A percentile compares a stretch with the other conserved stretches of the same genome.
Conservation (phyloP, 1,140 invertebrate genomes). For the Psilanteris sp. region DNA sequence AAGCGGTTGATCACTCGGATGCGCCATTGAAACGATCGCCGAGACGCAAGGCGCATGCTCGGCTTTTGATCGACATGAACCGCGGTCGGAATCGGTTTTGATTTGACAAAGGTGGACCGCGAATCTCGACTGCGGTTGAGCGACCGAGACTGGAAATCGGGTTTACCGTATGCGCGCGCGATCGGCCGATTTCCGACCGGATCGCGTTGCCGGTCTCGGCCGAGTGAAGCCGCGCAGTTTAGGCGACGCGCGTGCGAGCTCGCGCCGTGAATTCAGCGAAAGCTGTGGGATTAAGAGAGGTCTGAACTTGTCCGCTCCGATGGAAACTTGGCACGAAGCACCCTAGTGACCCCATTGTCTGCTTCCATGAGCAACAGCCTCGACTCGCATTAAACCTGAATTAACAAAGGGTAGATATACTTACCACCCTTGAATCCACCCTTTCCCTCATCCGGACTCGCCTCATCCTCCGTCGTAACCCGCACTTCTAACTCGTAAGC, state of each 20-base stretch:
- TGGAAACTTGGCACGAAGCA: constrained; percentile 74
- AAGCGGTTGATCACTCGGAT: constrained; percentile 48
- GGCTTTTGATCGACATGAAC: too few species aligned
- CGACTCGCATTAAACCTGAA: constrained; percentile 70
- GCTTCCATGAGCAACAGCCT: constrained; percentile 66
- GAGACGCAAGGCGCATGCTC: too few species aligned
- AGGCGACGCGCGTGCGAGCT: constrained; percentile 7
- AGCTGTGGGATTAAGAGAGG: constrained; percentile 56
- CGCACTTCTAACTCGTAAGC: constrained; percentile 69
- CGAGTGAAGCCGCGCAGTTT: too few species aligned
- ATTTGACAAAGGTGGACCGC: too few species aligned
- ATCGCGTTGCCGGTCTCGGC: too few species aligned
- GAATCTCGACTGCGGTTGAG: too few species aligned
- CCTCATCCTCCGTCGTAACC: constrained; percentile 45
- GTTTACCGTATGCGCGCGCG: too few species aligned
- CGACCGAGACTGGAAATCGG: too few species aligned
- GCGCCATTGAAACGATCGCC: constrained; percentile 27
- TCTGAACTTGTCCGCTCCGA: constrained; percentile 73
- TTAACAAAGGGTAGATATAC: constrained; percentile 74
- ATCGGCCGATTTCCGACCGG: too few species aligned
- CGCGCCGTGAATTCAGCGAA: constrained; percentile 27
- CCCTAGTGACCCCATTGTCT: constrained; percentile 74
- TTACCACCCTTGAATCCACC: constrained; percentile 61
- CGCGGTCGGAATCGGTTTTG: too few species aligned
- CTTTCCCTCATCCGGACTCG: constrained; percentile 51